These are phyloP conservation scores for Chanos chanos DNA, from an alignment of 2,797 vertebrate genomes.

Conservation along the genomic window DNA sequence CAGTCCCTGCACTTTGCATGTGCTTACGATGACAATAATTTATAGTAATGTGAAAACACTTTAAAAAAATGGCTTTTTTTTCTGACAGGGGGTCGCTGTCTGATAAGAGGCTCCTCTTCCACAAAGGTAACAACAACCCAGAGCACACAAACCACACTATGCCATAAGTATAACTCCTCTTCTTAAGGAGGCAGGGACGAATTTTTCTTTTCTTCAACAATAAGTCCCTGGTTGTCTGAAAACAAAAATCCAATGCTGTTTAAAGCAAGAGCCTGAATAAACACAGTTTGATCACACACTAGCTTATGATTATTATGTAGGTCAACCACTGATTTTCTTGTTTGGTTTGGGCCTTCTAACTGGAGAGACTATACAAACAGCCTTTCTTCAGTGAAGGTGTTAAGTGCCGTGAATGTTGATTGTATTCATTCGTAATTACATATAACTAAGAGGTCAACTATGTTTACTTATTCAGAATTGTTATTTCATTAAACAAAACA, in stretches of 20 bases:
- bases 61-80: conserved; percentile 19
- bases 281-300: neutral
- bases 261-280: too few species aligned
- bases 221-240: too few species aligned
- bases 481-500: too few species aligned
- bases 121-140: conserved; percentile 65
- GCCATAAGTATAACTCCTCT: neutral
- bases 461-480: too few species aligned
- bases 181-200: too few species aligned
- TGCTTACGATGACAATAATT: neutral
- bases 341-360: neutral
- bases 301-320: neutral
- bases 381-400: neutral
- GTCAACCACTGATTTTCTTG: neutral
- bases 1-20: neutral
- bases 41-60: neutral
- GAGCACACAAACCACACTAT: neutral
- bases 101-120: conserved; percentile 80
- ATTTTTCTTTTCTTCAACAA: too few species aligned
- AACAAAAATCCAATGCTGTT: too few species aligned
- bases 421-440: too few species aligned
- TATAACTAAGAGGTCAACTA: too few species aligned
- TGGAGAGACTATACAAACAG: neutral
- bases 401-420: neutral
- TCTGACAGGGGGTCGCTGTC: conserved; percentile 80